Evolutionary conservation across 2,888 invertebrate species (phyloP), one percentile per base, ranked within the genome.

Genomic region (Melieria picta): DNA sequence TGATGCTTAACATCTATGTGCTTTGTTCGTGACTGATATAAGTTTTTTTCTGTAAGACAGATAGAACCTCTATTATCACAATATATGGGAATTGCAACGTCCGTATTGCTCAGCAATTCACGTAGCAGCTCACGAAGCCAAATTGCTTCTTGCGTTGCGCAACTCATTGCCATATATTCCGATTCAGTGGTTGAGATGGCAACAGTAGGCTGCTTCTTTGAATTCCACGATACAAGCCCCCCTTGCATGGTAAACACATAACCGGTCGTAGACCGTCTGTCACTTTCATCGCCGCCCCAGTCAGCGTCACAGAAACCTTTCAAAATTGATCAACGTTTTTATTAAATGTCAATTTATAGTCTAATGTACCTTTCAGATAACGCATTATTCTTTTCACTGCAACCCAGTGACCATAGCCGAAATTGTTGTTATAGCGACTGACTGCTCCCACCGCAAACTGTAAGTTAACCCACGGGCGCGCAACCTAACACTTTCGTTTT

Each of bases 121-220:
- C 46, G 30, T 13, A 7, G 10, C 48, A 63, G 30, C 47, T 48
- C 30, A 30, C 30, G 30, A 48, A 63, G 30, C 64, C 64, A 64
- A 48, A 64, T 43, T 11, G 64, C 64, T 30, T 64, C 64, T 64
- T 64, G 64, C 11, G 64, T 64, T 64, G 64, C 64, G 9, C 42
- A 42, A n/a, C 46, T 42, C 47, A 66, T 46, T 11, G 30, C 48
- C 57, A 66, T 57, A 66, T 66, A 57, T 66, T 66, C 65, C n/a
- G 56, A 45, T 47, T 66, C 48, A 11, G 46, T 45, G 11, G 57
- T 66, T 10, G 56, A 57, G 45, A 64, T 11, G 1, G 64, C 52
- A 13, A 64, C 64, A 6, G 65, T 65, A n/a, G 57, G 65, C 57
- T 65, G 65, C 56, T 65, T 65, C 57, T 65, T 65, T 56, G 11